These are phyloP conservation scores for Watersipora subatra DNA, from an alignment of 1,140 invertebrate genomes.

Conservation along the genomic window DNA sequence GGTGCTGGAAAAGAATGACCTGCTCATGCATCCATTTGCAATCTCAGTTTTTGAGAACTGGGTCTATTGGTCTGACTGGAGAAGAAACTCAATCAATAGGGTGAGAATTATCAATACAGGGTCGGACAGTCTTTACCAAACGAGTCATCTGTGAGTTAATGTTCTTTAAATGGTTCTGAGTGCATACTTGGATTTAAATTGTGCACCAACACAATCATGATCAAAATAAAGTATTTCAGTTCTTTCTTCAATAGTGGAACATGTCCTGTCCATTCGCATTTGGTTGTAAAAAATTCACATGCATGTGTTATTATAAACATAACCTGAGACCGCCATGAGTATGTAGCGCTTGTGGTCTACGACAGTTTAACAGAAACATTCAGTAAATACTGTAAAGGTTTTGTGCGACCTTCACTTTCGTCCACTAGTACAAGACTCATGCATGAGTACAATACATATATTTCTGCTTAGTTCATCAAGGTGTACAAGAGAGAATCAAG, in stretches of 20 bases:
- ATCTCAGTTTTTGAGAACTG: slow-evolving; percentile 70
- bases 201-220: slow-evolving; percentile 1
- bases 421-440: no score
- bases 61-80: slow-evolving; percentile 85
- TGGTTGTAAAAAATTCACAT: background rate
- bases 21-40: slow-evolving; percentile 65
- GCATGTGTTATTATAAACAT: no score
- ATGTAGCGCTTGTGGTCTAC: no score
- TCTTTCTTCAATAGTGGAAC: no score
- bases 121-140: slow-evolving; percentile 5
- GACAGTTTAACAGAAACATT: no score
- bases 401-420: no score
- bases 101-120: slow-evolving; percentile 26
- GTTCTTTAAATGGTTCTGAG: no score
- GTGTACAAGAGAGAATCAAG: no score
- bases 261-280: background rate
- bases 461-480: no score
- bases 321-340: no score
- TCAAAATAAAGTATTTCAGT: background rate
- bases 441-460: no score
- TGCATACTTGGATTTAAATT: background rate
- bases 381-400: no score
- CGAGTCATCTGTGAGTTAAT: slow-evolving; percentile 2
- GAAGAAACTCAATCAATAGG: slow-evolving; percentile 64
- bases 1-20: slow-evolving; percentile 45